Base-by-base conservation (phyloP, 1,140 invertebrate genomes). In the Heliothis subflexa region DNA sequence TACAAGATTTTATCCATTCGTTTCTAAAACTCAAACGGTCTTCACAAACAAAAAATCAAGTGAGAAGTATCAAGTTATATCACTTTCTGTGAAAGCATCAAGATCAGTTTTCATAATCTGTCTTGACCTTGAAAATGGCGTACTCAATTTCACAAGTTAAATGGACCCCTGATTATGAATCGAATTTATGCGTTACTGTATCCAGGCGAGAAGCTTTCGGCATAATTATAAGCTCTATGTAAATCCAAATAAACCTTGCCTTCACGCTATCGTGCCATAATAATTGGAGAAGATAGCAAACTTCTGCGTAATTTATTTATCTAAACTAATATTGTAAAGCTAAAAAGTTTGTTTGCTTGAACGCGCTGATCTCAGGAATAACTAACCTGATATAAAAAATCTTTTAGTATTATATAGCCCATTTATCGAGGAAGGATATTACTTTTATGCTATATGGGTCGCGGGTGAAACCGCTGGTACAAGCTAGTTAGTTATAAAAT, bases 131-230 rank as follows among this genome's bases (percentile, higher is more conserved):
- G 66, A 28, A 18, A 50, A 70, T 18, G 28, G 47, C 21, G 18
- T 70, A 25, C 21, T 10, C 62, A 47, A 16, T 70, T 52, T 18
- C 50, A 28, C 21, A 50, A 70, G 21, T 50, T 52, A 70, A 70
- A 50, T 47, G 45, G 66, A 18, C 7, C 13, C 45, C 66, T 70
- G 66, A 52, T 70, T 70, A 50, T 49, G 66, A 49, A 70, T 70
- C 50, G 50, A 70, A 70, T 70, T 70, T 70, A 71, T 54, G 68
- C 68, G 50, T 55, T 71, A 40, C 47, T 70, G 66, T 70, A 50
- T 50, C 66, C 50, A 13, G 13, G 21, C 10, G 18, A n/a, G 12
- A 71, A 14, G 25, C 50, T 71, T 28, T 28, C 3, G 18, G 11
- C 28, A 55, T 71, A 71, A 71, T 71, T 55, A 71, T 13, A 70